phyloP scores from a whole-genome alignment of 1,140 invertebrate species.

The Pemphigus obesinymphae region DNA sequence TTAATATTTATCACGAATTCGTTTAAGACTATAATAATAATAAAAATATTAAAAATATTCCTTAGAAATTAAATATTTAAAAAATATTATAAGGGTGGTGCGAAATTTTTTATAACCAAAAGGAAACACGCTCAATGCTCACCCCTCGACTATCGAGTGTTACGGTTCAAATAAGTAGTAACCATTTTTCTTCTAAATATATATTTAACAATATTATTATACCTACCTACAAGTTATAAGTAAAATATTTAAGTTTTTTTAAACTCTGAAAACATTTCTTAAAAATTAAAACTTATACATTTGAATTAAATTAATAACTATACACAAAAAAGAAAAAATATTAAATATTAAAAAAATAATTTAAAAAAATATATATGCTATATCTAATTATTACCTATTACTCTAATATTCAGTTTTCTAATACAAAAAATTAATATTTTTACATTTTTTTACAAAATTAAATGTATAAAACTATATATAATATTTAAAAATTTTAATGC shows the following conservation, averaged over 20 bases:
- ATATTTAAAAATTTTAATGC: too few relatives aligned
- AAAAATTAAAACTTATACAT: neutral
- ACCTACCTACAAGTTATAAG: neutral
- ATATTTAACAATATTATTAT: neutral
- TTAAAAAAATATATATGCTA: too few relatives aligned
- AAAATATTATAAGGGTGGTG: neutral
- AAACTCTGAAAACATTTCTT: neutral
- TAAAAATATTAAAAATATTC: neutral
- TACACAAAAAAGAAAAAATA: neutral
- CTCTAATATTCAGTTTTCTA: too few relatives aligned
- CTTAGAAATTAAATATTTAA: neutral
- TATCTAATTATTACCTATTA: too few relatives aligned
- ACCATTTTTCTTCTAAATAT: neutral
- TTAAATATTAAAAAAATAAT: too few relatives aligned
- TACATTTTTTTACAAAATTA: too few relatives aligned
- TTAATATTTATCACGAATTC: conserved; percentile 4
- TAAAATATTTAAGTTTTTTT: neutral
- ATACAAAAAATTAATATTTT: too few relatives aligned
- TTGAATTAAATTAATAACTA: neutral
- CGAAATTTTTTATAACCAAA: neutral
- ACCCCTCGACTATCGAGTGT: conserved; percentile 23
- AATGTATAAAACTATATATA: neutral
- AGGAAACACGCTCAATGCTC: conserved; percentile 36
- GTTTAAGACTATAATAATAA: neutral
- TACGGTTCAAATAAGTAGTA: conserved; percentile 23